Conservation (phyloP, 2,797 vertebrate species). For the Mormyrops attenuatus region DNA sequence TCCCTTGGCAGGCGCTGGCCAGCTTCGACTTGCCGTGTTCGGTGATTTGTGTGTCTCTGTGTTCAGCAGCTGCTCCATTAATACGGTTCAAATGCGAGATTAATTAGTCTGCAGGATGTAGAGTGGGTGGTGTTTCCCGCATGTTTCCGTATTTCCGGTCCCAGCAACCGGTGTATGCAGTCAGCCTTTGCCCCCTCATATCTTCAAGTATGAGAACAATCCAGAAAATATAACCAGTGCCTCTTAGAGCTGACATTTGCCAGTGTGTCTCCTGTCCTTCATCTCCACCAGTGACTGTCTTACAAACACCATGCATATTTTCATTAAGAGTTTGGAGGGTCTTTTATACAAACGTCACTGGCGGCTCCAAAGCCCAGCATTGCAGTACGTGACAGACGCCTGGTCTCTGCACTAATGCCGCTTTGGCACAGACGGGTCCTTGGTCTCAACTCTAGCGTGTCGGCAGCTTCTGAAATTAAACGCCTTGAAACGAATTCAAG, state of each 20-base stretch:
- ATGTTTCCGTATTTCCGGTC: not conserved
- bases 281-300: not conserved
- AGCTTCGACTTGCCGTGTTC: not conserved
- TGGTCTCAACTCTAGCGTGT: not conserved
- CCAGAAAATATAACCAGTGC: not conserved
- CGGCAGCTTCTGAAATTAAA: not conserved
- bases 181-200: not conserved
- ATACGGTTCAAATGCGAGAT: not conserved
- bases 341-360: not conserved
- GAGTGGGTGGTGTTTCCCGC: not conserved
- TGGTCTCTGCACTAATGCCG: not conserved
- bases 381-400: not conserved
- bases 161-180: not conserved
- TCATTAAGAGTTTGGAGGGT: not conserved
- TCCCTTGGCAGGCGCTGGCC: not conserved
- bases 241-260: not conserved
- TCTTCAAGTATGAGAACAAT: not conserved
- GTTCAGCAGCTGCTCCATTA: not conserved
- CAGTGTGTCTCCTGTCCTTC: not conserved
- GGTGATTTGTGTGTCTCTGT: not conserved
- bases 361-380: not conserved
- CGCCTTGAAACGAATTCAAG: not conserved
- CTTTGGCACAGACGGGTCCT: not conserved
- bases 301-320: not conserved
- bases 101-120: not conserved